These are phyloP conservation scores for Engystomops pustulosus DNA, from an alignment of 2,113 vertebrate genomes.

Conservation along the genomic window DNA sequence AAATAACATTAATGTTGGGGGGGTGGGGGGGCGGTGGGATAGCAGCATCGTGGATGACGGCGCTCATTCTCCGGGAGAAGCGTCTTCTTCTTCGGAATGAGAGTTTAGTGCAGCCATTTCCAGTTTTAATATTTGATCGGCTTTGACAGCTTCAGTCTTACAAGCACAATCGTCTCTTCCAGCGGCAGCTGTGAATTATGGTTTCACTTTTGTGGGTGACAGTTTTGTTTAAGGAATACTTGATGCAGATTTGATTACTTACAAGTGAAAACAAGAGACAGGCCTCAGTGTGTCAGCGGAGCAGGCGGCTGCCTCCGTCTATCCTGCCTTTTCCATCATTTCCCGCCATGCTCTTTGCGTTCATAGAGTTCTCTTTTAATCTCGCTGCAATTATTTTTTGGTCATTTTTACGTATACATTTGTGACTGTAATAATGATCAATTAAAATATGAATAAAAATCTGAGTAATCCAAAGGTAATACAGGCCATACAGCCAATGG, in stretches of 20 bases:
- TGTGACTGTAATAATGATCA: too few species aligned
- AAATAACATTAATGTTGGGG: constrained; percentile 15
- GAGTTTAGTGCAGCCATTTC: constrained; percentile 47
- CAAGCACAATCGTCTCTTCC: neutral
- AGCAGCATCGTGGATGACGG: neutral
- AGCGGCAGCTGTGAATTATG: constrained; percentile 37
- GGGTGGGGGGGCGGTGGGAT: neutral
- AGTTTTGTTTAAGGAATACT: constrained; percentile 38
- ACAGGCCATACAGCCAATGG: too few species aligned
- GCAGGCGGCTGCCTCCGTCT: neutral
- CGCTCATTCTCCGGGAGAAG: neutral
- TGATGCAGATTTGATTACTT: constrained; percentile 49
- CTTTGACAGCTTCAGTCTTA: constrained; percentile 34
- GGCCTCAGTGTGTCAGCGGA: neutral
- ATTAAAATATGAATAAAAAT: too few species aligned
- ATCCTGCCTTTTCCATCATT: neutral
- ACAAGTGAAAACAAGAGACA: constrained; percentile 36
- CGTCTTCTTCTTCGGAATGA: neutral
- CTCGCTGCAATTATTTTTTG: too few species aligned
- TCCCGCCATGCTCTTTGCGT: neutral
- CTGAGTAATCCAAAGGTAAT: too few species aligned
- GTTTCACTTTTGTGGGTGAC: constrained; percentile 47
- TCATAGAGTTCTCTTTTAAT: neutral
- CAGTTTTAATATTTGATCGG: constrained; percentile 35
- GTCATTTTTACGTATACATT: too few species aligned